Evolutionary conservation across 2,888 invertebrate species (phyloP), one percentile per base, ranked within the genome.

Genomic region (Hipparchia sbordonii): DNA sequence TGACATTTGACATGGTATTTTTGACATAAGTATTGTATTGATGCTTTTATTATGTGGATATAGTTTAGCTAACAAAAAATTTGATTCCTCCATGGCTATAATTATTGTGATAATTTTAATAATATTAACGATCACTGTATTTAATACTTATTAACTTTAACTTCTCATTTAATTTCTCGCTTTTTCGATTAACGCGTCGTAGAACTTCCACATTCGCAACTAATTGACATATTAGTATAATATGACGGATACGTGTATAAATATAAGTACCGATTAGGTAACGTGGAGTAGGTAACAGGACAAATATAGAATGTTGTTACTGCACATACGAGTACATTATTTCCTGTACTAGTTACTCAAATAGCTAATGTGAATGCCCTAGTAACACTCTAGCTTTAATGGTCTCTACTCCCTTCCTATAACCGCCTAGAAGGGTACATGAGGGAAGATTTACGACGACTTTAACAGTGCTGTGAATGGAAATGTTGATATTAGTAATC

Each of bases 401-500:
- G 83, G 82, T 57, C 57, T 57, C 13, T 57, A 57, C 57, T 84
- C 83, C 82, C 83, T 85, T 85, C 84, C 85, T 84, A 88, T 85
- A 87, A 84, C 84, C 78, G 72, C 79, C 51, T 81, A 77, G 80
- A 82, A 65, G 67, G 82, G 83, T 73, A 76, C 79, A 82, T 82
- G 82, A 77, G 76, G 78, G 79, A 80, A 82, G 82, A 85, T 89
- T 88, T 86, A 89, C 85, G 86, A 85, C 76, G 78, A 78, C 78
- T 83, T 91, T 91, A 89, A 91, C 87, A 84, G 82, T 84, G 76
- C 87, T 86, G 89, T 86, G 86, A 89, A 89, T 86, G 85, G 85
- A 87, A 81, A 85, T 82, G 83, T 83, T 83, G 85, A 85, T 85
- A 85, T 85, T 77, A 23, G 23, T 23, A 79, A 79, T 78, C n/a